Evolutionary conservation across 1,140 invertebrate species (phyloP).

Genomic region (Solenopsis invicta): DNA sequence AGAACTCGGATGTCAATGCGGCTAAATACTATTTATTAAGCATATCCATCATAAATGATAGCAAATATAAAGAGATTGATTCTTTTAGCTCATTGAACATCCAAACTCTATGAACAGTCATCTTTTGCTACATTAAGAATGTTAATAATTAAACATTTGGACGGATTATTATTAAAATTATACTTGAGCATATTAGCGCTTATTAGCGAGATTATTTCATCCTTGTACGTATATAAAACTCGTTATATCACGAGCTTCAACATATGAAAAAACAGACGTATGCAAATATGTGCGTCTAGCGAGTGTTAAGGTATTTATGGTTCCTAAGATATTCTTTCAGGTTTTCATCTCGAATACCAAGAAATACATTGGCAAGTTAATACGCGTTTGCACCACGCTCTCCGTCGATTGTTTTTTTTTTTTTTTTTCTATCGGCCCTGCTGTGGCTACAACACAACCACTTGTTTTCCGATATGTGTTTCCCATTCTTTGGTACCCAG

Average conservation of each 20-base stretch:
- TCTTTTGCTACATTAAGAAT: constrained; percentile 24
- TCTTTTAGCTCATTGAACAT: constrained; percentile 24
- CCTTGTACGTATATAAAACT: not conserved
- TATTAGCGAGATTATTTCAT: constrained; percentile 50
- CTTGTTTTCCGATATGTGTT: constrained; percentile 66
- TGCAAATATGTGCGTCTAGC: constrained; percentile 29
- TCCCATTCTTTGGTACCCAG: constrained; percentile 78
- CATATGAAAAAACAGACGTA: constrained; percentile 7
- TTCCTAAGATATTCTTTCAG: not conserved
- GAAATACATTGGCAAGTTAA: constrained; percentile 38
- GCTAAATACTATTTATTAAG: not conserved
- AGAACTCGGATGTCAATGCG: constrained; percentile 10
- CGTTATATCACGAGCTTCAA: not conserved
- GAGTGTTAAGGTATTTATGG: constrained; percentile 28
- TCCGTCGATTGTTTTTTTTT: constrained; percentile 13
- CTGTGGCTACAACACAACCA: constrained; percentile 47
- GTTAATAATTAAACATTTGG: constrained; percentile 52
- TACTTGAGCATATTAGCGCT: constrained; percentile 44
- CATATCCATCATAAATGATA: not conserved
- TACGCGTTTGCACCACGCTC: not conserved
- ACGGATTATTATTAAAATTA: constrained; percentile 47
- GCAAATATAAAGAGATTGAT: not conserved
- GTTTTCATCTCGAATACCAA: constrained; percentile 34
- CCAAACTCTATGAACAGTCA: not conserved
- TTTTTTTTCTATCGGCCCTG: not conserved